Evolutionary conservation across 30 jellyfish, hydroid and myxozoan species (phyloP), one percentile per base, ranked within the genome.

Genomic region (Rhopilema esculentum): DNA sequence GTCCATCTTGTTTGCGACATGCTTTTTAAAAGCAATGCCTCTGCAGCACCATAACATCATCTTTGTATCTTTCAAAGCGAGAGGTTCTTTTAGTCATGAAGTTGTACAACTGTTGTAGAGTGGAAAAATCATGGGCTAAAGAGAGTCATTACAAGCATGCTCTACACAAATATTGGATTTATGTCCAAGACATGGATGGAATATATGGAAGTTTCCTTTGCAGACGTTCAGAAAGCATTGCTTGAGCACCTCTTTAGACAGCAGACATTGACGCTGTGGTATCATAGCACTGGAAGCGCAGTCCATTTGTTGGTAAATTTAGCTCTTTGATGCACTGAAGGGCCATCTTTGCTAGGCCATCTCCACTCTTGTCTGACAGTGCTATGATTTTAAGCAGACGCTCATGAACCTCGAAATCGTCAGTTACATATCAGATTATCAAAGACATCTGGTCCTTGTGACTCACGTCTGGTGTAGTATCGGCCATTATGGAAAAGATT

Each of bases 391-490:
- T 70, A 67, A 70, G 68, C 81, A 70, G 81, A 23, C 52, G 81
- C 81, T 20, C 81, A 28, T 8, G 68, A 70, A 70, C 81, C 81
- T 70, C 81, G 52, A 70, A 70, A 31, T 70, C 81, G 25, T 63
- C 73, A 25, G 81, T 70, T 70, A 28, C 81, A 70, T 70, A 70
- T 28, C 81, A 12, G 49, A 70, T 70, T 21, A 70, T 24, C 81
- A 70, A 67, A 25, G 81, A 70, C 81, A 70, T 70, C 81, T 70
- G 81, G 61, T 23, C 81, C 81, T 70, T 70, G 81, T 70, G 81
- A 70, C 69, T 70, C 52, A 70, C 81, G 52, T 70, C 81, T 21
- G 81, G 85, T 74, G 85, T 74, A 28, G 85, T 30, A 33, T 74
- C 85, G 24, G 57, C 57, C 57, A 40, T 40, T 40, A 40, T 40